phyloP scores from a whole-genome alignment of 2,797 vertebrate genomes.

The Discoglossus pictus region DNA sequence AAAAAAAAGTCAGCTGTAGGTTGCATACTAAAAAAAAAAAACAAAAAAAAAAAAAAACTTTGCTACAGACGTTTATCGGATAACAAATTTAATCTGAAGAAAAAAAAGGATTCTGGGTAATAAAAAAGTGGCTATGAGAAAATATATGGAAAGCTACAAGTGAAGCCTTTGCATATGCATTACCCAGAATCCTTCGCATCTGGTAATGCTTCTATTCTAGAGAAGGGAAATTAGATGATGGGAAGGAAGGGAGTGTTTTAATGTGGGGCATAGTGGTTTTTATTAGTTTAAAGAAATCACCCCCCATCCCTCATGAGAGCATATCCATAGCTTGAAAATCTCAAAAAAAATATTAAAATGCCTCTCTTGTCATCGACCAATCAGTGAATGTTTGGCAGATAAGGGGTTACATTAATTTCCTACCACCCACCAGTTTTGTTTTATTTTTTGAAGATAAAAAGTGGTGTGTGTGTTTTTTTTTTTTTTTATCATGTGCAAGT shows the following conservation, averaged over 20 bases:
- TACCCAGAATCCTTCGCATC: conserved; percentile 14
- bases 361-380: neutral
- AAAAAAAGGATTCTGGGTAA: conserved; percentile 21
- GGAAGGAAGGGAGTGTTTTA: neutral
- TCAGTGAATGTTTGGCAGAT: neutral
- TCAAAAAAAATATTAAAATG: too few relatives aligned
- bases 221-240: neutral
- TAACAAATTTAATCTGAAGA: neutral
- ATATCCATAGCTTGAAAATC: too few relatives aligned
- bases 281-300: too few relatives aligned
- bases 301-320: too few relatives aligned
- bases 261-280: neutral
- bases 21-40: too few relatives aligned
- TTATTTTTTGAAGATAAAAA: too few relatives aligned
- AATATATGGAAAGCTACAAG: neutral
- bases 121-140: neutral
- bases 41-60: conserved; percentile 5
- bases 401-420: neutral
- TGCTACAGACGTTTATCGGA: neutral
- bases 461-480: too few relatives aligned
- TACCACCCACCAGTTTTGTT: neutral
- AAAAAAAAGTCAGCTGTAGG: too few relatives aligned
- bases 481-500: too few relatives aligned
- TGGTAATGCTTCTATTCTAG: conserved; percentile 5
- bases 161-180: neutral